Evolutionary conservation across 2,113 vertebrate genomes (phyloP).

Genomic region (Mionectes macconnelli): DNA sequence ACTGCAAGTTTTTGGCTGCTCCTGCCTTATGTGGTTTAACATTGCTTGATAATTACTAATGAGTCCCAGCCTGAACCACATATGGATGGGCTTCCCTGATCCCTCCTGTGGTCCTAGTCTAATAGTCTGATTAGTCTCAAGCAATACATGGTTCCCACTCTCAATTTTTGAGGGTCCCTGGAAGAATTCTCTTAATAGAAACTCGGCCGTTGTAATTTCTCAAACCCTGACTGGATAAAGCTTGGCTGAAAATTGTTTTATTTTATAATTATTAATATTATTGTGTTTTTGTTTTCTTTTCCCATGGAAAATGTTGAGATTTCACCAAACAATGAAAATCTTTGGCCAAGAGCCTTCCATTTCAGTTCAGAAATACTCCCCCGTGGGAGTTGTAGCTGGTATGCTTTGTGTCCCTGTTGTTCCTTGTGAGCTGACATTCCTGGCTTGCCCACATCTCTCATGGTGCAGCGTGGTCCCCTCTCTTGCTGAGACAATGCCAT

Average conservation of each 20-base stretch:
- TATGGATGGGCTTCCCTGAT: not conserved
- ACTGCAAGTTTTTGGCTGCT: not conserved
- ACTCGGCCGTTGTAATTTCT: not conserved
- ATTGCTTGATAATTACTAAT: not conserved
- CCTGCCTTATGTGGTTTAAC: not conserved
- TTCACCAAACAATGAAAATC: constrained; percentile 56
- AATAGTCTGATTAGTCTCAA: not conserved
- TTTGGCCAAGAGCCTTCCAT: constrained; percentile 49
- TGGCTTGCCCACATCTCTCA: constrained; percentile 40
- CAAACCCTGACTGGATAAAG: not conserved
- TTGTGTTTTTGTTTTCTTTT: constrained; percentile 48
- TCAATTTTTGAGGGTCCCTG: not conserved
- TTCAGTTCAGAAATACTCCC: constrained; percentile 40
- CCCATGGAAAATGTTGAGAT: constrained; percentile 47
- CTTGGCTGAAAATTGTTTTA: not conserved
- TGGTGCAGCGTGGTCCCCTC: not conserved
- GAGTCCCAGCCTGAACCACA: not conserved
- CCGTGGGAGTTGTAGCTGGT: constrained; percentile 9
- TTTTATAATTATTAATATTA: not conserved
- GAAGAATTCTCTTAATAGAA: not conserved
- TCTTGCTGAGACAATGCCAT: constrained; percentile 24
- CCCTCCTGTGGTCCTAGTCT: not conserved
- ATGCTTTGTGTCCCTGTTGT: constrained; percentile 46
- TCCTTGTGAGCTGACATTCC: constrained; percentile 50
- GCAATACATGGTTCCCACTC: not conserved